Base-by-base conservation (phyloP, 2,113 vertebrate species). In the Alligator sinensis region DNA sequence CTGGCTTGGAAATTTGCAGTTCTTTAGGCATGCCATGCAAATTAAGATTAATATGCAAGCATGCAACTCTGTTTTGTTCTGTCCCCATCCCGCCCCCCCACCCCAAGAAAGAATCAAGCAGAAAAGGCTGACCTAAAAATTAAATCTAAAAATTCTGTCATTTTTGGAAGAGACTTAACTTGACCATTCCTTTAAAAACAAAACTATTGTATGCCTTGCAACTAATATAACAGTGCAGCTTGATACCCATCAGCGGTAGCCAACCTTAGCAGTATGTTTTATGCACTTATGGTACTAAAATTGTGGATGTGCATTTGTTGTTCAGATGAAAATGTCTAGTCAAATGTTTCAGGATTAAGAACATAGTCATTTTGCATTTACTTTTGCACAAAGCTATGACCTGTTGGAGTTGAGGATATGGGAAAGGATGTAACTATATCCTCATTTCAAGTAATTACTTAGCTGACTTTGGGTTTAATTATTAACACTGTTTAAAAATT, bases 1-100 rank as follows among this genome's bases (percentile, higher is more conserved):
- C 72, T 86, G 63, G 34, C 91, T 94, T 83, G 54, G 74, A 90
- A 93, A 70, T 12, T 13, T 60, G 22, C 82, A 87, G 63, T 92
- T 75, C 87, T 80, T 84, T 78, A 75, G 63, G 22, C 28, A 64
- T 66, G 80, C 84, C 74, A 86, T 21, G 15, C 25, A 63, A 77
- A 77, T 92, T 60, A 88, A 47, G 61, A 72, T 90, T 92, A 55
- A 47, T 47, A 47, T 47, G 47, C 47, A 47, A 47, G 47, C 47
- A 47, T 47, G 47, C 47, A 47, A 47, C 7, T 47, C 47, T 47
- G 47, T 47, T 9, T 7, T 47, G 47, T 47, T 47, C 47, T 47
- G 47, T 47, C 47, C 47, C 47, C 38, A 38, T 38, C 38, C 38
- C 7, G 38, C 7, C 7, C 4, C 38, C 38, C 38, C 38, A 4